Evolutionary conservation across 2,888 invertebrate species (phyloP), one percentile per base, ranked within the genome.

Genomic region (Lasioglossum vierecki): DNA sequence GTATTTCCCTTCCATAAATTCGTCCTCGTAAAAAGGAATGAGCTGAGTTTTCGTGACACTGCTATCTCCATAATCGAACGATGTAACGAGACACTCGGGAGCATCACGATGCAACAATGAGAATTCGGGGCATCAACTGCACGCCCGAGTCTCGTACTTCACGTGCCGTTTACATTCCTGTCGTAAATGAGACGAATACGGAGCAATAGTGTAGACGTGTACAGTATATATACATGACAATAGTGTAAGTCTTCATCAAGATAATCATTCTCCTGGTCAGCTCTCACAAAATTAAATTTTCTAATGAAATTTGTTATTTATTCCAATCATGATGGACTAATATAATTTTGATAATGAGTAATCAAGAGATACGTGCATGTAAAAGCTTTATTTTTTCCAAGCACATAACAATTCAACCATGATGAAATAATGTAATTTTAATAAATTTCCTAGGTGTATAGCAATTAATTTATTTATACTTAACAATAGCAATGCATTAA

Each of bases 11-110:
- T 70, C 79, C 84, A 88, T 92, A 91, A 91, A 92, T 92, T 84
- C 85, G 87, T 90, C 81, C 88, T 89, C 88, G 88, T 90, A 91
- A 90, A 88, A 85, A 88, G 88, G 78, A 88, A 90, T 86, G 88
- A 89, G 85, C 84, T 57, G 90, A 91, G 77, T 91, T 92, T 92
- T 91, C 90, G 89, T 90, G 92, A 92, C 84, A 84, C 83, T 75
- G 83, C 53, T 72, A 80, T 83, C 82, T 78, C 88, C 82, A 85
- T 83, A 91, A 91, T 82, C 73, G 83, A 60, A 80, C 82, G 76
- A 80, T 79, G 82, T 87, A 89, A 91, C 85, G 79, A 85, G 86
- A 79, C 81, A 30, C 81, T 70, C 68, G 87, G 74, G 72, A 78
- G 76, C 84, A 82, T 88, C 80, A 83, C 85, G 86, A 85, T 84